These are phyloP conservation scores for Gallirallus australis DNA, from an alignment of 2,797 vertebrate genomes.

Conservation along the genomic window DNA sequence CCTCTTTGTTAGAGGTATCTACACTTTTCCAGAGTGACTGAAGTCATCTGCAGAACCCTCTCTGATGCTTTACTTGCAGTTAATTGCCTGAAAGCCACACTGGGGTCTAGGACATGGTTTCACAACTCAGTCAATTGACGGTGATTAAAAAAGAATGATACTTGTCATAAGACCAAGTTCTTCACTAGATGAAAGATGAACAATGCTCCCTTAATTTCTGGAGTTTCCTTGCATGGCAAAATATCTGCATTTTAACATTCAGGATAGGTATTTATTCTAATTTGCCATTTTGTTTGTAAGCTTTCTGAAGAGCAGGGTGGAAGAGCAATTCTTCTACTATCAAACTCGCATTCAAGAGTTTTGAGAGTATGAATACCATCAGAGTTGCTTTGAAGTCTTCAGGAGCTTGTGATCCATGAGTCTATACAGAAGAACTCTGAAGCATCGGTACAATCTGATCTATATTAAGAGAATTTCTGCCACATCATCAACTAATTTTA, in stretches of 20 bases:
- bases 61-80: not conserved
- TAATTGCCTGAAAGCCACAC: not conserved
- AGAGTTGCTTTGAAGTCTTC: not conserved
- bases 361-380: not conserved
- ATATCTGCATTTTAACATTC: not conserved
- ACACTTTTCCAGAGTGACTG: not conserved
- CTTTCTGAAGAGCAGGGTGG: not conserved
- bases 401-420: not conserved
- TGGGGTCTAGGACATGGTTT: not conserved
- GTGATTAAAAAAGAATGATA: not conserved
- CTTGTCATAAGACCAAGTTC: not conserved
- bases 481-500: not conserved
- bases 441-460: not conserved
- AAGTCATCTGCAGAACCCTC: not conserved
- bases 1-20: not conserved
- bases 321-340: not conserved
- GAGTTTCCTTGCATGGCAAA: not conserved
- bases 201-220: not conserved
- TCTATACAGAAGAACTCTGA: not conserved
- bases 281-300: not conserved
- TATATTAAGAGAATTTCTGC: not conserved
- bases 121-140: slow-evolving; percentile 9
- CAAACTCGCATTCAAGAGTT: not conserved
- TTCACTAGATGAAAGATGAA: not conserved
- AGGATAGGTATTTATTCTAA: not conserved